Base-by-base conservation (phyloP, 2,113 vertebrate species). In the Pionites leucogaster region DNA sequence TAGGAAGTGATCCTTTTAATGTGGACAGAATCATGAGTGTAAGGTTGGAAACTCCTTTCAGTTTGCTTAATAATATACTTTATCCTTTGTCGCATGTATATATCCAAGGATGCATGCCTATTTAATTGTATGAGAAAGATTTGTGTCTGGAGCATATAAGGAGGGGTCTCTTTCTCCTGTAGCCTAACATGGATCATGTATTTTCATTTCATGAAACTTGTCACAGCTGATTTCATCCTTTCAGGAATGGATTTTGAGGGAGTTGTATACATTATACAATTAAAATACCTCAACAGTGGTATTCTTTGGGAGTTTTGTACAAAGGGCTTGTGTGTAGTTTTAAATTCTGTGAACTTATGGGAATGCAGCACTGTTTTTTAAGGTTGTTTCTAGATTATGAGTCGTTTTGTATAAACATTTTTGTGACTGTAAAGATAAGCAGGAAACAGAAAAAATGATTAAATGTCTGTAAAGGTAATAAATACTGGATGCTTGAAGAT, bases 391-490 rank as follows among this genome's bases (percentile, higher is more conserved):
- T 23, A 46, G 65, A 88, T 62, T 46, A n/a, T 80, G 35, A 83
- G 28, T 52, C 83, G 31, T 80, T 86, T 86, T 90, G 14, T 47
- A 27, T 91, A 92, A 96, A 95, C 50, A 50, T 95, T 92, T 91
- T 79, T 77, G 39, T 86, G 63, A 97, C 55, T 63, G 18, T 33
- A 29, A 69, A 55, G 15, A n/a, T 18, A 37, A 55, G 31, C 59
- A 90, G 72, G 78, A 97, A 91, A 39, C 67, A 76, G 72, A 92
- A 88, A 84, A 92, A 80, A 60, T 93, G 72, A 75, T 88, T 35
- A 95, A 91, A 83, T 59, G 63, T 88, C 96, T 92, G 19, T 95
- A 67, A 82, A 65, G 55, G 31, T 92, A 67, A 95, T 95, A 96
- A 90, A 93, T 93, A 76, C 10, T 55, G n/a, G 37, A 94, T 93